Percentiles rank a stretch among this genome's conserved stretches.
These are phyloP conservation scores for Himalopsyche kuldschensis DNA, from an alignment of 2,888 invertebrate genomes.

Conservation along the genomic window DNA sequence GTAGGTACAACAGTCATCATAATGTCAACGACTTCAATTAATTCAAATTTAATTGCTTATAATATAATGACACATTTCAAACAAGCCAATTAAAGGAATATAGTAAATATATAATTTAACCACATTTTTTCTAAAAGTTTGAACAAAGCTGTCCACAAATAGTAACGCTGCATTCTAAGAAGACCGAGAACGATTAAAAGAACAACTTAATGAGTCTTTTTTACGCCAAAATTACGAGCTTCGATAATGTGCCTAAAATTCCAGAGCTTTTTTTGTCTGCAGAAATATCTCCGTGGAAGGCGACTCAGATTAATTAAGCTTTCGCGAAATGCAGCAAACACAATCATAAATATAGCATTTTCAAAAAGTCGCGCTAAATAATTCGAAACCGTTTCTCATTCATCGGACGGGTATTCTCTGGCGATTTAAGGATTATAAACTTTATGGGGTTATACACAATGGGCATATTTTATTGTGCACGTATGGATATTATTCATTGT, in stretches of 20 bases:
- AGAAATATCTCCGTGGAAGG: background rate
- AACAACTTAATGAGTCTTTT: background rate
- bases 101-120: no score
- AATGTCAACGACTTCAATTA: no score
- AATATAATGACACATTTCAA: no score
- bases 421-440: background rate
- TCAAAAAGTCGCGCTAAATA: background rate
- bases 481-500: no score
- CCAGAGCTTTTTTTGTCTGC: background rate
- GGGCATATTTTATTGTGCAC: background rate
- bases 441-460: background rate
- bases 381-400: background rate
- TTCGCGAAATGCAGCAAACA: background rate
- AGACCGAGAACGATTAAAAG: no score
- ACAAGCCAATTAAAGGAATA: no score
- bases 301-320: background rate
- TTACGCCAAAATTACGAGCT: background rate
- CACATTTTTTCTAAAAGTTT: no score
- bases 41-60: no score
- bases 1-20: no score
- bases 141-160: no score
- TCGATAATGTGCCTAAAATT: background rate
- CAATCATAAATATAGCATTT: background rate
- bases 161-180: no score
- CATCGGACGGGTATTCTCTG: background rate